phyloP scores from a whole-genome alignment of 2,113 vertebrate genomes.

The Leucopternis melanops region DNA sequence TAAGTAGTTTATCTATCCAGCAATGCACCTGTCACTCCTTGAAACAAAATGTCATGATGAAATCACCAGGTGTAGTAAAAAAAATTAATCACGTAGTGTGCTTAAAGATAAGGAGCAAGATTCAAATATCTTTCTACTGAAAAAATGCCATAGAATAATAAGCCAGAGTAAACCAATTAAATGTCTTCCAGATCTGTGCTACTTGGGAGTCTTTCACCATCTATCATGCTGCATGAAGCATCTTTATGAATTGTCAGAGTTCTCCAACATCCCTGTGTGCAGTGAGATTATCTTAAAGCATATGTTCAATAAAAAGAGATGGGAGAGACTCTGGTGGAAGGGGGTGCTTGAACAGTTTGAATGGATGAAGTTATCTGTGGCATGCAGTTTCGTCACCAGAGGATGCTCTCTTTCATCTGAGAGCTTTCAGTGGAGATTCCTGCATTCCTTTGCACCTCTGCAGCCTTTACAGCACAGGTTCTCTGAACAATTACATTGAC shows the following conservation, averaged over 20 bases:
- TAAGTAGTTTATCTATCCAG: neutral
- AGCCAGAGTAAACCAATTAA: neutral
- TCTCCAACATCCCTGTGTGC: neutral
- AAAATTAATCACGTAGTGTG: neutral
- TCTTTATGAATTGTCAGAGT: neutral
- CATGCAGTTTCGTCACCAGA: neutral
- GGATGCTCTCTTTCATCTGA: neutral
- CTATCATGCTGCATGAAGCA: neutral
- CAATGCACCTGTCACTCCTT: neutral
- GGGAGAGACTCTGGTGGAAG: neutral
- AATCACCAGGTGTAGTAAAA: neutral
- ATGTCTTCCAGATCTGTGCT: neutral
- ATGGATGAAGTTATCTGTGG: neutral
- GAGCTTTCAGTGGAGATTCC: neutral
- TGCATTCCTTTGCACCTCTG: neutral
- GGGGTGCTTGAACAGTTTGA: neutral
- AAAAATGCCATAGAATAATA: neutral
- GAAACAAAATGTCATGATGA: neutral
- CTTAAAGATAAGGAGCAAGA: neutral
- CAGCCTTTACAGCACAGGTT: neutral
- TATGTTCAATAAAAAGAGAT: neutral
- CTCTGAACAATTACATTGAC: neutral
- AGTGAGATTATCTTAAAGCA: neutral
- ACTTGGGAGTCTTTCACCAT: neutral
- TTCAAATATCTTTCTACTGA: neutral